These are phyloP conservation scores for Trogon melanurus DNA, from an alignment of 2,113 vertebrate genomes.

Conservation along the genomic window DNA sequence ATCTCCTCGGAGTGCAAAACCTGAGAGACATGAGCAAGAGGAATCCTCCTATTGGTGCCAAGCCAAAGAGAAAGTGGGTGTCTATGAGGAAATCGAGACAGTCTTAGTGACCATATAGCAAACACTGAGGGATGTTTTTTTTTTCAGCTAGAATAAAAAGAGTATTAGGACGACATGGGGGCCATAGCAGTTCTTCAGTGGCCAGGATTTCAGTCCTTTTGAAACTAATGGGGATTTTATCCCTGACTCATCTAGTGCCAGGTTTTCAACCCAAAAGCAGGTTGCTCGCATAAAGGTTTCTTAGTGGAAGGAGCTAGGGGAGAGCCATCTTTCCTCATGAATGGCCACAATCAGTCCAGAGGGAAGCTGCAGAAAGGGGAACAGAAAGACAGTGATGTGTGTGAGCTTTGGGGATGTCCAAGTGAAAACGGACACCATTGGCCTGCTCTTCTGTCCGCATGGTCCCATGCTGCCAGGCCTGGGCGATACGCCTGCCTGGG, in stretches of 20 bases:
- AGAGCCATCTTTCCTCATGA: not conserved
- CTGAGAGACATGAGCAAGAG: not conserved
- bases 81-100: fast-evolving
- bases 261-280: not conserved
- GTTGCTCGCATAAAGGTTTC: not conserved
- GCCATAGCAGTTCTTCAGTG: not conserved
- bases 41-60: not conserved
- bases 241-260: not conserved
- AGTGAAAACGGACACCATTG: not conserved
- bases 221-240: not conserved
- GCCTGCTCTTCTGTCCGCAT: fast-evolving
- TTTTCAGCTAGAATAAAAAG: not conserved
- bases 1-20: not conserved
- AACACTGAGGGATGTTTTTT: not conserved
- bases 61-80: not conserved
- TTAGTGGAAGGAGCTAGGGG: not conserved
- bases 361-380: not conserved
- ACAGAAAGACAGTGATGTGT: not conserved
- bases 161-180: not conserved
- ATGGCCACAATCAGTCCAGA: too few relatives aligned
- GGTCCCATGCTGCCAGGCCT: fast-evolving
- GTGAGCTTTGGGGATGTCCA: fast-evolving
- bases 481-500: not conserved
- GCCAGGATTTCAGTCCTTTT: not conserved
- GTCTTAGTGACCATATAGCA: not conserved